Base-by-base conservation (phyloP, 2,888 invertebrate species). In the Drosophila mimica region DNA sequence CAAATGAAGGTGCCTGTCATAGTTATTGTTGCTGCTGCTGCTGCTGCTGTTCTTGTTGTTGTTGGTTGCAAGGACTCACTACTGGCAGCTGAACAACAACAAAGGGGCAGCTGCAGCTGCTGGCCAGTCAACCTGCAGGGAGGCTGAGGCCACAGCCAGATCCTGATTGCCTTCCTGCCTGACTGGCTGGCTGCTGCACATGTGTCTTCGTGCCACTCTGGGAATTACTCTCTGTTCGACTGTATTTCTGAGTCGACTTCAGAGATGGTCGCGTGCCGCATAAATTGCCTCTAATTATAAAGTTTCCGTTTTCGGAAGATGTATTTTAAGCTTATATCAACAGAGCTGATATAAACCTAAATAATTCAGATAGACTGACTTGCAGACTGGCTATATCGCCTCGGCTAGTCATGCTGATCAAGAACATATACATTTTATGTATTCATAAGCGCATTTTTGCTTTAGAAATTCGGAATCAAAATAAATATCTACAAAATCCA, bases 1-100 rank as follows among this genome's bases (percentile, higher is more conserved):
- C 68, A 78, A 83, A 64, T 82, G 89, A 78, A 85, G 86, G 81
- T 81, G 71, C 73, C 82, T 82, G 69, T 73, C 59, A 63, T 33
- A 15, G 46, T 20, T 25, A 46, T 25, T 76, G 67, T 69, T 66
- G 59, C 64, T 70, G 70, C 54, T 58, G 68, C 60, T 57, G 61
- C 56, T 64, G 6, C 25, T 59, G 46, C 52, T 76, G 58, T 49
- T 46, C 20, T 7, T 20, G 46, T 20, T 46, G 15, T 46, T 46
- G 20, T 8, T 40, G 40, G 46, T 46, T 25, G 46, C 86, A 83
- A 84, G 81, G 83, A 77, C 84, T 82, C 51, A 38, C 63, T 43
- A 58, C 56, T 58, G 59, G 59, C 80, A 67, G 77, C 77, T 64
- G 78, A 68, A 81, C 78, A 75, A 66, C 65, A 54, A 46, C 46